Evolutionary conservation across 2,888 invertebrate genomes (phyloP).

Genomic region (Chrysolina haemoptera): DNA sequence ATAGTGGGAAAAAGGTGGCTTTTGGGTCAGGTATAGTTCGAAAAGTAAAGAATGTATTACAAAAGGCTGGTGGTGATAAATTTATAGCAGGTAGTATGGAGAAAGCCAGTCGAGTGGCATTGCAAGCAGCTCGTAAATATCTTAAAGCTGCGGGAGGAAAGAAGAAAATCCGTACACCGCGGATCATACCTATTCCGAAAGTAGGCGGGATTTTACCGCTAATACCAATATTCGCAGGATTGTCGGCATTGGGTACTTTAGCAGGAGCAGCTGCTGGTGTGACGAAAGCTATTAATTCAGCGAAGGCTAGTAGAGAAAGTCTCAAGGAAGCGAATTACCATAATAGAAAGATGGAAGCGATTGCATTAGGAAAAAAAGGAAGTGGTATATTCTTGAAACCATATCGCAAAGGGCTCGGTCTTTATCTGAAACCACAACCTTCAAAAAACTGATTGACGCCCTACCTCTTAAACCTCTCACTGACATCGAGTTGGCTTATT

Average conservation of each 20-base stretch:
- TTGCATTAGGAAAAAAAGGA: no score
- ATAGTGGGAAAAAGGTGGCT: background rate
- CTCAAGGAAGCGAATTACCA: no score
- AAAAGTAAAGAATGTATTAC: background rate
- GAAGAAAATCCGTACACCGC: background rate
- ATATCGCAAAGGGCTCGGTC: no score
- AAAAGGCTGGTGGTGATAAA: background rate
- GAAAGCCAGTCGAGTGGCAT: background rate
- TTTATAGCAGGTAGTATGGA: background rate
- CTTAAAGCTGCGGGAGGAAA: background rate
- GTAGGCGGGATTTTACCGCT: conserved; percentile 7
- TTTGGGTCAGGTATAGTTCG: background rate
- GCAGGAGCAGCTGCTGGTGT: no score
- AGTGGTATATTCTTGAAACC: no score
- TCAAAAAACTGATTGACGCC: no score
- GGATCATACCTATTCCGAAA: conserved; percentile 17
- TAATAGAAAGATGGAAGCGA: no score
- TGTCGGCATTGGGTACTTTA: background rate
- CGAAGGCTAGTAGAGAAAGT: no score
- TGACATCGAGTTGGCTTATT: no score
- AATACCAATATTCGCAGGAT: conserved; percentile 2
- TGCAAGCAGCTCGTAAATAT: background rate
- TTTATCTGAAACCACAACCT: no score
- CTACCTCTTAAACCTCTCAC: no score
- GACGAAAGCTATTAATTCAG: no score